Percentiles rank a stretch among this genome's conserved stretches.
Evolutionary conservation across 2,113 vertebrate species (phyloP).

Genomic region (Promerops cafer): DNA sequence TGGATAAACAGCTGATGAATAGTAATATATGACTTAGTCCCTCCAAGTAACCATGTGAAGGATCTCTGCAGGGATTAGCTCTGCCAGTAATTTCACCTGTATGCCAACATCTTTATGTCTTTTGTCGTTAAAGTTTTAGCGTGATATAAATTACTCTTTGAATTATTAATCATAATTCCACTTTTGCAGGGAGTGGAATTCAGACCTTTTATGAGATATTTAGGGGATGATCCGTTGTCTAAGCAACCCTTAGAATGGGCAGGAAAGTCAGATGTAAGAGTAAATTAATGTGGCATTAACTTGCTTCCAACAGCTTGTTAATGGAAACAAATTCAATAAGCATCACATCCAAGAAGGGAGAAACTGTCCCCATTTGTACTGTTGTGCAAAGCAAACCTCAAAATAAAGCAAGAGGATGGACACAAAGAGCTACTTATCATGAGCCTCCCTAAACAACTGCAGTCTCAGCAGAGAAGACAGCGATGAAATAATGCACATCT

Average conservation of each 20-base stretch:
- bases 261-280: not conserved
- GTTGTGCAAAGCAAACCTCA: not conserved
- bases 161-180: not conserved
- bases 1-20: not conserved
- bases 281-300: not conserved
- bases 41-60: not conserved
- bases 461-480: not conserved
- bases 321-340: not conserved
- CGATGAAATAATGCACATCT: not conserved
- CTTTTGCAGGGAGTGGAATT: not conserved
- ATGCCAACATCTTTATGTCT: not conserved
- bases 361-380: not conserved
- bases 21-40: not conserved
- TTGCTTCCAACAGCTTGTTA: constrained; percentile 1
- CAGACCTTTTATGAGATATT: not conserved
- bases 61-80: not conserved
- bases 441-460: not conserved
- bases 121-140: not conserved
- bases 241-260: not conserved
- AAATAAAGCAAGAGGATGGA: not conserved
- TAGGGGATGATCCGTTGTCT: not conserved
- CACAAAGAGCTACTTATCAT: not conserved
- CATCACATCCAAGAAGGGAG: not conserved
- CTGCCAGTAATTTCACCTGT: not conserved
- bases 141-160: not conserved